phyloP scores from a whole-genome alignment of 1,140 invertebrate species.

The Drosophila subobscura region DNA sequence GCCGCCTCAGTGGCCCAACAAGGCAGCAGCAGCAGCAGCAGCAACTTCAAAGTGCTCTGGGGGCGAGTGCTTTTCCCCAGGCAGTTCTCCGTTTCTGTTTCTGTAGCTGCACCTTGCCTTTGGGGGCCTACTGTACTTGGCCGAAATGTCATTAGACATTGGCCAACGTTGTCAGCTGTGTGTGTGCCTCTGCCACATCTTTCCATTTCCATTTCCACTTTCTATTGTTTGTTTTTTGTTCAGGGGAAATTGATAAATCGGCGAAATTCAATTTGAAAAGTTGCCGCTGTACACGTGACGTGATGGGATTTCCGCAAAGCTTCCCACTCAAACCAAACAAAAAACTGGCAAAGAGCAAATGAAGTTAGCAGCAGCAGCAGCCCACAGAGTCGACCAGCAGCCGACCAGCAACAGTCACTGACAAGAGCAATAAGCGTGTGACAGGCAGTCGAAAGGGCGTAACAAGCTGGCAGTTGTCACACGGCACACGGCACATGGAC shows the following conservation, averaged over 20 bases:
- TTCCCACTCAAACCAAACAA: slow-evolving; percentile 24
- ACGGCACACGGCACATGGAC: slow-evolving; percentile 27
- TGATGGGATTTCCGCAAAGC: slow-evolving; percentile 39
- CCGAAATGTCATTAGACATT: slow-evolving; percentile 37
- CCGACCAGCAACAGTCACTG: slow-evolving; percentile 33
- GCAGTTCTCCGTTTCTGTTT: neutral
- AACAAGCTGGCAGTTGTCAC: slow-evolving; percentile 73
- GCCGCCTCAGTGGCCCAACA: slow-evolving; percentile 27
- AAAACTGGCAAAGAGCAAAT: slow-evolving; percentile 10
- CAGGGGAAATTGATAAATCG: slow-evolving; percentile 61
- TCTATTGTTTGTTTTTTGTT: slow-evolving; percentile 56
- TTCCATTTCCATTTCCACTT: slow-evolving; percentile 56
- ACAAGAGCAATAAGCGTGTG: slow-evolving; percentile 68
- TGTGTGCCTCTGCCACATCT: slow-evolving; percentile 2
- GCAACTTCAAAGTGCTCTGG: slow-evolving; percentile 28
- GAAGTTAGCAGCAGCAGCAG: slow-evolving; percentile 3
- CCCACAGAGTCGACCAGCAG: slow-evolving; percentile 4
- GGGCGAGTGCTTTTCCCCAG: slow-evolving; percentile 47
- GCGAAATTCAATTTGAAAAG: slow-evolving; percentile 72
- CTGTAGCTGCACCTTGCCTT: slow-evolving; percentile 35
- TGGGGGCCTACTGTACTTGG: slow-evolving; percentile 47
- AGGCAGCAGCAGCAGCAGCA: slow-evolving; percentile 1
- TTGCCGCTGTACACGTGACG: slow-evolving; percentile 33
- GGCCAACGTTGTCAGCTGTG: slow-evolving; percentile 16
- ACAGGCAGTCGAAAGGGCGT: slow-evolving; percentile 70